phyloP scores from a whole-genome alignment of 2,888 invertebrate species.

The Dynastes hyllus region DNA sequence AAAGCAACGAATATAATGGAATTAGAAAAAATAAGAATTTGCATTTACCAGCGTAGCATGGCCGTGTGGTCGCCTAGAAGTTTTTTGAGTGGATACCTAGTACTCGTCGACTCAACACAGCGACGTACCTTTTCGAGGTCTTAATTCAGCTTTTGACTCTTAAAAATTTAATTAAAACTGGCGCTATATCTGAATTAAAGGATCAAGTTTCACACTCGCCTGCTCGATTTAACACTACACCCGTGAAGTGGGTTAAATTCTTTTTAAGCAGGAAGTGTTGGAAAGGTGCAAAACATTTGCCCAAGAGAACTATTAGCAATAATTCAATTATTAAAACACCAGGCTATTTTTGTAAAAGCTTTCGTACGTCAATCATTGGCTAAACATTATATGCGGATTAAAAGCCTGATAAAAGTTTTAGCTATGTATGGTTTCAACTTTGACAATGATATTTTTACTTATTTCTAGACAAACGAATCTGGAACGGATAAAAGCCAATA shows the following conservation, averaged over 20 bases:
- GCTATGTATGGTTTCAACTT: too few relatives aligned
- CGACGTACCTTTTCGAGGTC: conserved; percentile 13
- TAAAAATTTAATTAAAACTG: conserved; percentile 37
- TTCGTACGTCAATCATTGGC: too few relatives aligned
- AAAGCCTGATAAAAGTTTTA: too few relatives aligned
- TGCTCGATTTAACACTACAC: background rate
- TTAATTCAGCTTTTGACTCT: conserved; percentile 22
- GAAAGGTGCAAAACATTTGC: background rate
- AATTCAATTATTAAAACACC: too few relatives aligned
- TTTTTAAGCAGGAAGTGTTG: background rate
- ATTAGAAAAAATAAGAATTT: conserved; percentile 34
- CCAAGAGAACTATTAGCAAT: too few relatives aligned
- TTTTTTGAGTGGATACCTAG: background rate
- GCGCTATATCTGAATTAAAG: conserved; percentile 24
- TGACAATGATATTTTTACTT: too few relatives aligned
- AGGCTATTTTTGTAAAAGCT: too few relatives aligned
- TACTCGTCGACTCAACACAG: background rate
- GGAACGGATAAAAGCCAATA: too few relatives aligned
- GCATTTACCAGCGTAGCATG: background rate
- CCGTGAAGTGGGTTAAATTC: background rate
- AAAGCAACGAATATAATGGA: conserved; percentile 21
- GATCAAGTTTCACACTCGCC: background rate
- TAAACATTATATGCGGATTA: too few relatives aligned
- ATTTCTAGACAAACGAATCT: too few relatives aligned
- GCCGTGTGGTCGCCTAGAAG: background rate